A percentile compares a stretch with the other conserved stretches of the same genome.
Evolutionary conservation across 2,888 invertebrate genomes (phyloP).

Genomic region (Syrista parreyssii): DNA sequence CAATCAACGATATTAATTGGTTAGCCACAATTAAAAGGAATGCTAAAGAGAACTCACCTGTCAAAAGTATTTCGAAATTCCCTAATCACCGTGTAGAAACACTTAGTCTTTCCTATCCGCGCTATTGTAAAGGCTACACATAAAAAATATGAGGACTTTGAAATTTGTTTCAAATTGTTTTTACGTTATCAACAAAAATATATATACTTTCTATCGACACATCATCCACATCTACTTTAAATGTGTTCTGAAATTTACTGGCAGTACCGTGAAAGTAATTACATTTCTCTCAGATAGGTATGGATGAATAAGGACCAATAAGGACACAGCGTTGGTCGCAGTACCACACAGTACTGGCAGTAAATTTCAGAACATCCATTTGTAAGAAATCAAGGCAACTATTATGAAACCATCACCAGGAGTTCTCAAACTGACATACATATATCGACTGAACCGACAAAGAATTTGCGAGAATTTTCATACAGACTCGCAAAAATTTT

Average conservation of each 20-base stretch:
- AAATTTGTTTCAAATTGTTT: neutral
- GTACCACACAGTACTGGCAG: no score
- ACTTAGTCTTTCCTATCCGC: neutral
- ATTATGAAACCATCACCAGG: neutral
- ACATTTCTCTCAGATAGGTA: no score
- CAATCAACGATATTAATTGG: neutral
- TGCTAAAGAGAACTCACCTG: neutral
- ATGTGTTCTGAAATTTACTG: no score
- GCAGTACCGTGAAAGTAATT: no score
- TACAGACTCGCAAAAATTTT: neutral
- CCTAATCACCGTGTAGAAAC: neutral
- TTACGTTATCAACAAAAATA: neutral
- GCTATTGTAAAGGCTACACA: neutral
- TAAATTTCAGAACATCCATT: no score
- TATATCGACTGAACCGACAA: neutral
- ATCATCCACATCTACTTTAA: conserved; percentile 1
- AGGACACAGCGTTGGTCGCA: no score
- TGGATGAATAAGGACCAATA: no score
- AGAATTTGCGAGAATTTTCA: neutral
- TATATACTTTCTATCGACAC: conserved; percentile 1
- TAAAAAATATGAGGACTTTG: neutral
- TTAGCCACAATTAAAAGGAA: neutral
- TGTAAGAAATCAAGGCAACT: neutral
- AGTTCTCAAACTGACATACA: neutral
- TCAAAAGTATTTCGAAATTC: neutral